These are phyloP conservation scores for Isaurus tuberculatus DNA, from an alignment of 92 coral and sea anemone genomes.

Conservation along the genomic window DNA sequence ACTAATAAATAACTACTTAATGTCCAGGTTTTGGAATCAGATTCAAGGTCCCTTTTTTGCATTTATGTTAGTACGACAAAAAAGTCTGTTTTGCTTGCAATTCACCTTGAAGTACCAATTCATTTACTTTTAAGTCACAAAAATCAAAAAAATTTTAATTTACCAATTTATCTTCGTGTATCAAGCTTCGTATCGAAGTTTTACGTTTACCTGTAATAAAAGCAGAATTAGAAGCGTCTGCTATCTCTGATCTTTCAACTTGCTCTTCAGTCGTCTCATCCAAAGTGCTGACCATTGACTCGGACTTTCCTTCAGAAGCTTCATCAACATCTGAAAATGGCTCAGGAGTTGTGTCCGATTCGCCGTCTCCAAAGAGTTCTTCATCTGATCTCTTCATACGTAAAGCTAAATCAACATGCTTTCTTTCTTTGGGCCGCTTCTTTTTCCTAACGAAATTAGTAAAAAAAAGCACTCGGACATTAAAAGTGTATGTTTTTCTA, in stretches of 20 bases:
- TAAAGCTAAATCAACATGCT: background rate
- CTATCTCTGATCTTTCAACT: background rate
- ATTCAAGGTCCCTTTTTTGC: too few relatives aligned
- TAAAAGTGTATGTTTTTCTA: too few relatives aligned
- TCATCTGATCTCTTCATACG: conserved; percentile 35
- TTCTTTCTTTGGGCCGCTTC: conserved; percentile 8
- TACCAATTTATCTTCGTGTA: too few relatives aligned
- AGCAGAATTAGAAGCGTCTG: background rate
- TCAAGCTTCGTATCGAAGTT: background rate
- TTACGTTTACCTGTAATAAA: conserved; percentile 22
- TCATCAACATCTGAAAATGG: conserved; percentile 78
- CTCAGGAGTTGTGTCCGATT: conserved; percentile 78
- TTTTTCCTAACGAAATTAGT: conserved; percentile 7
- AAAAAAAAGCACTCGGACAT: background rate
- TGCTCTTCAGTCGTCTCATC: conserved; percentile 17
- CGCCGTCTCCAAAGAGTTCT: conserved; percentile 64
- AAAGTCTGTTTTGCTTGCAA: too few relatives aligned
- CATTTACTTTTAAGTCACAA: too few relatives aligned
- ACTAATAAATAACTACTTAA: too few relatives aligned
- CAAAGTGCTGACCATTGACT: conserved; percentile 70
- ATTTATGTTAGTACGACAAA: too few relatives aligned
- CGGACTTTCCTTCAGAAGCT: conserved; percentile 59
- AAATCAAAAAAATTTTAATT: too few relatives aligned
- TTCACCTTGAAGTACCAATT: too few relatives aligned
- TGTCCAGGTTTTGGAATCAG: too few relatives aligned